Conservation (phyloP, 2,888 invertebrate genomes). For the Phragmatobia fuliginosa region DNA sequence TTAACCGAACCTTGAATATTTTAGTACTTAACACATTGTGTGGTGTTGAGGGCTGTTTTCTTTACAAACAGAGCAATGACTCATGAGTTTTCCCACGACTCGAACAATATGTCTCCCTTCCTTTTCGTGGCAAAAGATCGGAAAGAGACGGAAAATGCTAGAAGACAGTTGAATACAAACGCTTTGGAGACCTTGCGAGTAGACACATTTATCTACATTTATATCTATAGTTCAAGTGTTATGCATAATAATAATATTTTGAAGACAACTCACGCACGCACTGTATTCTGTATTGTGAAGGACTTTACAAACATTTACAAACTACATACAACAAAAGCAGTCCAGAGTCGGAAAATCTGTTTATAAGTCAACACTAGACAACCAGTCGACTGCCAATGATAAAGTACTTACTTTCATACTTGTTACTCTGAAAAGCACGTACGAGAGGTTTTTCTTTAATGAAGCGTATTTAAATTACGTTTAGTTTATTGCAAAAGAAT, state of each 20-base stretch:
- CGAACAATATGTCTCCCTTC: constrained; percentile 61
- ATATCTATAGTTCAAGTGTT: neutral
- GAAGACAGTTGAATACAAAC: constrained; percentile 9
- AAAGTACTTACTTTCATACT: neutral
- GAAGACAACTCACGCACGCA: no score
- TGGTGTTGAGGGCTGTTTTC: constrained; percentile 41
- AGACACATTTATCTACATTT: neutral
- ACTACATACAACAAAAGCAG: neutral
- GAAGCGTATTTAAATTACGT: no score
- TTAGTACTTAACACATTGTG: constrained; percentile 6
- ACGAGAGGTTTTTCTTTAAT: no score
- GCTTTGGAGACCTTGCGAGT: constrained; percentile 36
- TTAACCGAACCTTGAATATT: constrained; percentile 8
- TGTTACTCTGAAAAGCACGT: no score
- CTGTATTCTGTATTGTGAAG: no score
- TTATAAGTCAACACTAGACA: neutral
- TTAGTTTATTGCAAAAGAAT: no score
- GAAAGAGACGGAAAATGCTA: constrained; percentile 37
- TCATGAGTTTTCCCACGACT: constrained; percentile 72
- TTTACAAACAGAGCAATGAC: constrained; percentile 60
- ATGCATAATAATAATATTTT: no score
- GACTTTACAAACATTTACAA: neutral
- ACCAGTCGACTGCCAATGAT: neutral
- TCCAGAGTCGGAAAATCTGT: neutral
- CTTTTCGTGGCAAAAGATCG: constrained; percentile 35